Base-by-base conservation (phyloP, 2,888 invertebrate genomes). In the Mythimna loreyi region DNA sequence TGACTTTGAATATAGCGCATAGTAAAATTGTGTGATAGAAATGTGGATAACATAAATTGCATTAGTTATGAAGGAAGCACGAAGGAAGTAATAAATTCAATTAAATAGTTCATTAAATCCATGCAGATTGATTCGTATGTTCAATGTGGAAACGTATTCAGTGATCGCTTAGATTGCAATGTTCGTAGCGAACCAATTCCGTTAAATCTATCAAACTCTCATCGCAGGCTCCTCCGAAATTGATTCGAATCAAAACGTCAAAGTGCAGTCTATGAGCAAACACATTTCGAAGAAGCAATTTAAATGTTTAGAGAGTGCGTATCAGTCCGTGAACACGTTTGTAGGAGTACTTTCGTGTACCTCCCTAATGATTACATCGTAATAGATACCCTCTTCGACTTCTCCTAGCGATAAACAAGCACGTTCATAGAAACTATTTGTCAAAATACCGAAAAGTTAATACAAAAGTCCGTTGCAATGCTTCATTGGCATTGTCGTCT, bases 191-290 rank as follows among this genome's bases (percentile, higher is more conserved):
- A 61, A 52, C 43, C 65, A 61, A 61, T 78, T 49, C 52, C 72
- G 58, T 40, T 55, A 55, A 75, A 43, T 72, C 65, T 49, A 65
- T 72, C 72, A 71, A 78, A 72, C 21, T 47, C 36, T 33, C 50
- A 50, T 53, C 52, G 13, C 59, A 45, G 11, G 28, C 47, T 58
- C 63, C 56, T 57, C 3, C 16, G 53, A 59, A 61, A 56, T 72
- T 52, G 36, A 57, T 57, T 64, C 45, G 8, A 56, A 74, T 71
- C 58, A 36, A 59, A 63, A 60, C 50, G 50, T 64, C 59, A 64
- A 72, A 72, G 40, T 68, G 75, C 59, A 45, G 53, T 19, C 19
- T 36, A 4, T 36, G 23, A n/a, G 21, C 11, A 3, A 59, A 50
- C 36, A 11, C 23, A 33, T 40, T 67, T 16, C 43, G 53, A 13